Base-by-base conservation (phyloP, 1,140 invertebrate species). In the Cotesia glomerata region DNA sequence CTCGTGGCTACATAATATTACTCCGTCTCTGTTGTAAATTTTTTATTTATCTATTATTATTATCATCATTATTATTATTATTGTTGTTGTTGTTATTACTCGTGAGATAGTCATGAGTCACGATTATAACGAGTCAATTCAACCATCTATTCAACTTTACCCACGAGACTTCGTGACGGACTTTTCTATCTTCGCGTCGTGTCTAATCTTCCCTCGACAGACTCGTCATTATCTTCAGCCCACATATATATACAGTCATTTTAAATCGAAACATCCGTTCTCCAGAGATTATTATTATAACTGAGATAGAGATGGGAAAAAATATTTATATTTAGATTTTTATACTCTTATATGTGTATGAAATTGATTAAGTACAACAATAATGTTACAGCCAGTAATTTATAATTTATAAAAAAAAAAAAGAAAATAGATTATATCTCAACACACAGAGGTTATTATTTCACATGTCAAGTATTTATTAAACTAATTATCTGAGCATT, bases 71-170 rank as follows among this genome's bases (percentile, higher is more conserved):
- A 2, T 14, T 58, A 18, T 58, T 14, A 13, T 54, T 54, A 14
- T 54, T 54, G 3, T 54, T 14, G 5, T 35, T 64, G 11, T 14
- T 35, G 3, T 35, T 64, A 5, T 45, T 65, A 49, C 36, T 69
- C 66, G 52, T 69, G 72, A 73, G 65, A 73, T 49, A 73, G 58
- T 69, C 72, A 52, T 62, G 65, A 73, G 72, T 73, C 72, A 73
- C 72, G 72, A 73, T 73, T 73, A 58, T 73, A 73, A 73, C 72
- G 56, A 73, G 72, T 73, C 65, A 73, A 73, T 73, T 62, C 58
- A 58, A 58, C 56, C 36, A 39, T n/a, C 35, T 65, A 45, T 65
- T 65, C 45, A 36, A 39, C 36, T 14, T 65, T 65, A 51, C 63
- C 63, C 63, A 65, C 63, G 36, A 18, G 63, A 65, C 36, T 65